phyloP scores from a whole-genome alignment of 2,797 vertebrate species.

The Glossophaga mutica region DNA sequence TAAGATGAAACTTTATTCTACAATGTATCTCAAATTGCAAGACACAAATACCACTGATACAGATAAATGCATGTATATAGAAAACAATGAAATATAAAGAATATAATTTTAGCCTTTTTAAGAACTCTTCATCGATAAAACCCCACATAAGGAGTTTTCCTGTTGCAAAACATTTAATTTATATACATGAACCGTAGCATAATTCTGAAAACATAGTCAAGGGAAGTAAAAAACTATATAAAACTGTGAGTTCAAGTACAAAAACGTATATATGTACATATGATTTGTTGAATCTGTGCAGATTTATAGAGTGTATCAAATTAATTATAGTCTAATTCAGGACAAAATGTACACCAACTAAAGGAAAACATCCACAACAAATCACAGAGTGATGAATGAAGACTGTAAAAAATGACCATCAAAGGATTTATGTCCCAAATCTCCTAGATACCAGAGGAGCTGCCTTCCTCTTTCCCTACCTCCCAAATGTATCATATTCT shows the following conservation, averaged over 20 bases:
- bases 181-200: slow-evolving; percentile 78
- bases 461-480: slow-evolving; percentile 53
- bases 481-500: slow-evolving; percentile 42
- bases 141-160: slow-evolving; percentile 79
- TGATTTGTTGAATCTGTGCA: slow-evolving; percentile 77
- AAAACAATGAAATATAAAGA: slow-evolving; percentile 78
- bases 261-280: slow-evolving; percentile 71
- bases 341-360: slow-evolving; percentile 74
- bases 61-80: slow-evolving; percentile 79
- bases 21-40: slow-evolving; percentile 80
- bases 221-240: slow-evolving; percentile 81
- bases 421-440: slow-evolving; percentile 76
- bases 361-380: slow-evolving; percentile 76
- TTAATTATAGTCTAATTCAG: slow-evolving; percentile 78
- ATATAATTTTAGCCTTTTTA: slow-evolving; percentile 82
- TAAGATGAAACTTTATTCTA: slow-evolving; percentile 83
- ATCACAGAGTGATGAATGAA: slow-evolving; percentile 77
- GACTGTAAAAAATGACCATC: slow-evolving; percentile 75
- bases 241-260: slow-evolving; percentile 81
- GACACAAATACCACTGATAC: slow-evolving; percentile 78
- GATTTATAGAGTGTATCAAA: slow-evolving; percentile 75
- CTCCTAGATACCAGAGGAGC: slow-evolving; percentile 65
- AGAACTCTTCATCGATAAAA: slow-evolving; percentile 80
- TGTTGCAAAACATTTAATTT: slow-evolving; percentile 80
- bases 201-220: slow-evolving; percentile 79